phyloP scores from a whole-genome alignment of 2,888 invertebrate genomes.

The Conchocele bisecta region DNA sequence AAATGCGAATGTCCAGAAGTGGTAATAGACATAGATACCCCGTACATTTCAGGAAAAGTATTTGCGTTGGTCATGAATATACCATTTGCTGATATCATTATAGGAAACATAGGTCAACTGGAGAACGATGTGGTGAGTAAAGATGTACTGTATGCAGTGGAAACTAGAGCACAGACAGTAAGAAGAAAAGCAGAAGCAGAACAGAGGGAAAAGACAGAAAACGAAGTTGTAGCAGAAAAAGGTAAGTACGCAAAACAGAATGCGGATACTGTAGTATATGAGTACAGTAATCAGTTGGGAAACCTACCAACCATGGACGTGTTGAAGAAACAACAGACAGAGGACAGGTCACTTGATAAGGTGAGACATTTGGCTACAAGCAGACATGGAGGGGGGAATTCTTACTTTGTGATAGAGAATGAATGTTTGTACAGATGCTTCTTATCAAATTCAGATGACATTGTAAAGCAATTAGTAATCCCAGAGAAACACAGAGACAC shows the following conservation, averaged over 20 bases:
- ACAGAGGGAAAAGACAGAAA: not conserved
- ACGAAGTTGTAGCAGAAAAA: not conserved
- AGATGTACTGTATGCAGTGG: not conserved
- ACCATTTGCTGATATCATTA: not conserved
- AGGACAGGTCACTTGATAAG: not conserved
- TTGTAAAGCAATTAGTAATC: not conserved
- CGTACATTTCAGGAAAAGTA: not conserved
- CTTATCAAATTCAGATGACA: not conserved
- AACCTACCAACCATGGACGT: no score
- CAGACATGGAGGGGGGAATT: no score
- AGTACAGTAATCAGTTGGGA: no score
- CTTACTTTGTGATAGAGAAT: not conserved
- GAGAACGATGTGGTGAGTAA: not conserved
- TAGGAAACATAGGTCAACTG: not conserved
- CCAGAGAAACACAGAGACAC: not conserved
- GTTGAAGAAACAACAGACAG: not conserved
- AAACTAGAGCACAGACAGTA: not conserved
- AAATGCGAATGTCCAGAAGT: no score
- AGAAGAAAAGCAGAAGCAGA: no score
- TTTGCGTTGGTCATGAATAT: not conserved
- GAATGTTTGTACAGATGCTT: not conserved
- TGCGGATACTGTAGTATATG: no score
- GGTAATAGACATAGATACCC: not conserved
- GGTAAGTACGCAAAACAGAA: no score
- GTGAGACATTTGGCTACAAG: not conserved